Evolutionary conservation across 2,797 vertebrate species (phyloP).

Genomic region (Poeciliopsis turneri): DNA sequence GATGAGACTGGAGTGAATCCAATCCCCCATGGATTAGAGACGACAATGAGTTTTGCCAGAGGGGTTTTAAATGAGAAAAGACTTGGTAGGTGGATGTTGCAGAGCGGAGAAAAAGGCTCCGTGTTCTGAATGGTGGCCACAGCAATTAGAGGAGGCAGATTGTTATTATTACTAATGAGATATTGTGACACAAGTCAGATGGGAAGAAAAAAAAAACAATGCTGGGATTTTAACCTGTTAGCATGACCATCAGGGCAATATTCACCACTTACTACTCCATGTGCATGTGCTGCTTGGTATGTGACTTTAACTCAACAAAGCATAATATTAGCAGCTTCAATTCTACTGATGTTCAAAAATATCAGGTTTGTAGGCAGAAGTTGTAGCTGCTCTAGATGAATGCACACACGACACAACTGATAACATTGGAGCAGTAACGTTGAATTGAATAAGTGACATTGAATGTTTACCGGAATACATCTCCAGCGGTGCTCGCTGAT

Average conservation of each 20-base stretch:
- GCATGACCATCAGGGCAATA: not conserved
- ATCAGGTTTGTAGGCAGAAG: not conserved
- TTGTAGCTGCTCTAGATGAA: not conserved
- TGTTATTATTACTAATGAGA: constrained; percentile 18
- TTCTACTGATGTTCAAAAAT: not conserved
- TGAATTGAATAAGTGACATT: not conserved
- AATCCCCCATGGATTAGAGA: constrained; percentile 69
- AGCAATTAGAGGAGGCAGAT: constrained; percentile 40
- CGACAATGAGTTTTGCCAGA: constrained; percentile 57
- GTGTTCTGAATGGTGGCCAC: constrained; percentile 20
- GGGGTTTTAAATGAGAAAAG: constrained; percentile 50
- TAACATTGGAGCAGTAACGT: not conserved
- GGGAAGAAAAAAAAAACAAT: constrained; percentile 3
- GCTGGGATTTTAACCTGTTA: constrained; percentile 13
- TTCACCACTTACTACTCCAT: not conserved
- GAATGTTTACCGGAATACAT: constrained; percentile 56
- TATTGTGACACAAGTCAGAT: constrained; percentile 19
- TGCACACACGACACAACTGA: not conserved
- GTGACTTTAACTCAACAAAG: not conserved
- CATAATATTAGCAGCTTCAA: not conserved
- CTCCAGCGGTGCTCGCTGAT: constrained; percentile 35
- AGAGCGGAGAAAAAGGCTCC: constrained; percentile 10
- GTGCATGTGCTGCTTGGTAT: not conserved
- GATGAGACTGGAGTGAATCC: constrained; percentile 63
- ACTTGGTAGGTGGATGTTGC: constrained; percentile 39